Conservation (phyloP, 2,113 vertebrate species). For the Xerus inauris region DNA sequence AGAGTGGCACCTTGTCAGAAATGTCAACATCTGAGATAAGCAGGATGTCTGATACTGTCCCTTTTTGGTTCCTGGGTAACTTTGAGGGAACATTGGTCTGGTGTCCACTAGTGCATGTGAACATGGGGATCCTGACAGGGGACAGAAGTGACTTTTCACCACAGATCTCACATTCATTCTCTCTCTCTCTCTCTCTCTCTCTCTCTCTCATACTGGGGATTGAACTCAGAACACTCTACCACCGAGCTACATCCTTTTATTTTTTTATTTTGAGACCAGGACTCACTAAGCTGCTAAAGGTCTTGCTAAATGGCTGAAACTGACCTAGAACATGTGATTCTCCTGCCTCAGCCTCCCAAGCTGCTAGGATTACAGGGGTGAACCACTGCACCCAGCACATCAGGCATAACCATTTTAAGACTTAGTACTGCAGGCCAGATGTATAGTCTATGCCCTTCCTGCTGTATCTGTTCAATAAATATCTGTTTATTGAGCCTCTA, state of each 20-base stretch:
- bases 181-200: no score
- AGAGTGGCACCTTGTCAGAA: neutral
- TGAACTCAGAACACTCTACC: no score
- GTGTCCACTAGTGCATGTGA: neutral
- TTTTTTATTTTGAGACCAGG: no score
- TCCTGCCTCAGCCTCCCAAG: no score
- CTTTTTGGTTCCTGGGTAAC: neutral
- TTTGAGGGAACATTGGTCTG: neutral
- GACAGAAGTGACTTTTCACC: neutral
- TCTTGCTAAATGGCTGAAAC: no score
- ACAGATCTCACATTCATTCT: neutral
- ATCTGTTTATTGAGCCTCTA: neutral
- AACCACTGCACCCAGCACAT: neutral
- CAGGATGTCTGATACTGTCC: neutral
- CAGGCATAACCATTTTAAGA: neutral
- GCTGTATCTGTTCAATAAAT: neutral
- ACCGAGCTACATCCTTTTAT: no score
- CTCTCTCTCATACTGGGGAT: no score
- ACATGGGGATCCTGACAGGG: neutral
- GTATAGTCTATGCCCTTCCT: neutral
- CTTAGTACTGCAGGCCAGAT: neutral
- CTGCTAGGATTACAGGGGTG: neutral
- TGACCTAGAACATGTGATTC: no score
- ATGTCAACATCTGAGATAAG: neutral
- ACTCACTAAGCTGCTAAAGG: no score